Evolutionary conservation across 1,140 invertebrate species (phyloP).

Genomic region (Aphis gossypii): DNA sequence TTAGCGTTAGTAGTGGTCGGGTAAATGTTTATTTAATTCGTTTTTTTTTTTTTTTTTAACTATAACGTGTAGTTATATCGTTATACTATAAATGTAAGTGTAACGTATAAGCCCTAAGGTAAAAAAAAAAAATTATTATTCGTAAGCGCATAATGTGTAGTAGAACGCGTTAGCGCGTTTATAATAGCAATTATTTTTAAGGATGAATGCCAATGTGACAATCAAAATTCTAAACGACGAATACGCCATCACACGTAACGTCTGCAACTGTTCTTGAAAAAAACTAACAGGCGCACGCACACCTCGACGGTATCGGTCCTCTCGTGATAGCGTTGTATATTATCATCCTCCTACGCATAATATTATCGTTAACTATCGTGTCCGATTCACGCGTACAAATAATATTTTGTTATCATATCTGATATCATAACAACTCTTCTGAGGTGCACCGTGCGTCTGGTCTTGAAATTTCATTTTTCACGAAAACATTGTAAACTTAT

Average conservation of each 20-base stretch:
- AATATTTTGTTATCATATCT: neutral
- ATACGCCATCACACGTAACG: slow-evolving; percentile 39
- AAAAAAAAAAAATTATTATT: slow-evolving; percentile 6
- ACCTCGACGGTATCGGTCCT: neutral
- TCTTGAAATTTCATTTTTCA: slow-evolving; percentile 56
- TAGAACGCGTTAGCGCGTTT: slow-evolving; percentile 21
- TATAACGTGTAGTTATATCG: slow-evolving; percentile 27
- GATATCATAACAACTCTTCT: slow-evolving; percentile 3
- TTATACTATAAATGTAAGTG: neutral
- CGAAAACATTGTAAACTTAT: slow-evolving; percentile 45
- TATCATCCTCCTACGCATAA: neutral
- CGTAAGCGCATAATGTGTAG: slow-evolving; percentile 30
- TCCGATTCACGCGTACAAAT: neutral
- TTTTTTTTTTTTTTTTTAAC: neutral
- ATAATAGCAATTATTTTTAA: slow-evolving; percentile 36
- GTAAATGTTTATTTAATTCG: slow-evolving; percentile 6
- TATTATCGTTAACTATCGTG: neutral
- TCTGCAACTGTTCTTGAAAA: slow-evolving; percentile 51
- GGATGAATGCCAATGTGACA: slow-evolving; percentile 57
- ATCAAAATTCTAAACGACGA: slow-evolving; percentile 57
- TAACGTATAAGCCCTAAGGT: slow-evolving; percentile 7
- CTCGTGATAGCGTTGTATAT: neutral
- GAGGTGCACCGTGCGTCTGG: neutral
- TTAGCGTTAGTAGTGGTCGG: slow-evolving; percentile 40
- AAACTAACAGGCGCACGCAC: neutral